Evolutionary conservation across 2,888 invertebrate genomes (phyloP).

Genomic region (Drosophila gaucha): DNA sequence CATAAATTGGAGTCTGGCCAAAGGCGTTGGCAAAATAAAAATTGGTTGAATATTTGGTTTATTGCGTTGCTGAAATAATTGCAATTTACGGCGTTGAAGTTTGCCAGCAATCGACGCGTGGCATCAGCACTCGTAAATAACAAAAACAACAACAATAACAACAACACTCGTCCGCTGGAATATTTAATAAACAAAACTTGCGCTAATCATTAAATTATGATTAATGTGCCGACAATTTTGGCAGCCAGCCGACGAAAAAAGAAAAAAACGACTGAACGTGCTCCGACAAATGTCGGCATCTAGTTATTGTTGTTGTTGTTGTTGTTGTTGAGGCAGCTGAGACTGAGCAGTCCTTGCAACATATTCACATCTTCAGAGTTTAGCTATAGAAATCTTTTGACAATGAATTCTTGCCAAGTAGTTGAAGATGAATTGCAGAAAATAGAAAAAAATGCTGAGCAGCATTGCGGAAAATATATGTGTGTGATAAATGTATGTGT

Average conservation of each 20-base stretch:
- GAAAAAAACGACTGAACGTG: conserved; percentile 37
- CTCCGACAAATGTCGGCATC: conserved; percentile 28
- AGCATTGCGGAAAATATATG: background rate
- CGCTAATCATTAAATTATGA: conserved; percentile 80
- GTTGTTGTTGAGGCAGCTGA: conserved; percentile 8
- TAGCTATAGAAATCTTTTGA: background rate
- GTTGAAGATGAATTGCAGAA: conserved; percentile 11
- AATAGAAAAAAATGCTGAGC: conserved; percentile 9
- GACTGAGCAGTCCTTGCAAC: conserved; percentile 6
- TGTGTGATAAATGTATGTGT: background rate
- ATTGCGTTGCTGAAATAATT: conserved; percentile 38
- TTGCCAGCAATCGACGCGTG: conserved; percentile 49
- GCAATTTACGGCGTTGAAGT: conserved; percentile 56
- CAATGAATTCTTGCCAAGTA: conserved; percentile 6
- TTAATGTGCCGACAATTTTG: conserved; percentile 75
- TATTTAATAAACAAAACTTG: conserved; percentile 76
- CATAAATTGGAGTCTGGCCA: conserved; percentile 33
- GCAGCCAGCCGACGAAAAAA: conserved; percentile 49
- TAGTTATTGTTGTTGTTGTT: background rate
- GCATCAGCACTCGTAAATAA: conserved; percentile 58
- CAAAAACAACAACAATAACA: conserved; percentile 4
- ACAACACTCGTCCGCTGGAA: conserved; percentile 30
- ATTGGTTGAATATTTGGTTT: conserved; percentile 38
- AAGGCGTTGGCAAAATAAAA: conserved; percentile 32
- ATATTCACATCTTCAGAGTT: background rate